Base-by-base conservation (phyloP, 2,113 vertebrate genomes). In the Podarcis muralis region DNA sequence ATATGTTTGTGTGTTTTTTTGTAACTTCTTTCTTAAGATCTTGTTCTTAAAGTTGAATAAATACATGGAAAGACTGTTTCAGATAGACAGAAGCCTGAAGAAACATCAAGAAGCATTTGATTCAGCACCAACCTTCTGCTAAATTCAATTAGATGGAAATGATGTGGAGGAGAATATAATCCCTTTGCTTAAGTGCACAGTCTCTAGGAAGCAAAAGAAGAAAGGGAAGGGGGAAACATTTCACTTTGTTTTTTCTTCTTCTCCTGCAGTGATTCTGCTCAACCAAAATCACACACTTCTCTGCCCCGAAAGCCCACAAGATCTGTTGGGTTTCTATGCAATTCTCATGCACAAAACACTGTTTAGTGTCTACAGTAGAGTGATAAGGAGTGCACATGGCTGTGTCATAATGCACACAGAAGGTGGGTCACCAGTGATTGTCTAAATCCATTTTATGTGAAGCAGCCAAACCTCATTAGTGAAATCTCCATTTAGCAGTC, bases 101-200 rank as follows among this genome's bases (percentile, higher is more conserved):
- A 74, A 84, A 35, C n/a, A 75, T 37, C 23, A 37, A 84, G 32
- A 13, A 8, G 35, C 3, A 77, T 65, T 35, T 77, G 16, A 40
- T 74, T 77, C 35, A 37, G 23, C 59, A 30, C 84, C 35, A 76
- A n/a, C 22, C 15, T 76, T 77, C 35, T 86, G 35, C 37, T 77
- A 40, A 77, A 86, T 65, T 62, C 57, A 40, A 6, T 86, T 16
- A 65, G 53, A 0, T 0, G 3, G 32, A 37, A 62, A 86, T 40
- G 37, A 65, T 43, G 57, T 62, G 15, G 35, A 77, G 40, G 25
- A 76, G 16, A 77, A 43, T 66, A 18, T 3, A 12, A 0, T 65
- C 65, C 74, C 35, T 77, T 77, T 66, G 15, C 57, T 85, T 85
- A 59, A 65, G 53, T 6, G 48, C 18, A 11, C 16, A 62, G 25